Evolutionary conservation across 2,888 invertebrate species (phyloP).

Genomic region (Hypena proboscidalis): DNA sequence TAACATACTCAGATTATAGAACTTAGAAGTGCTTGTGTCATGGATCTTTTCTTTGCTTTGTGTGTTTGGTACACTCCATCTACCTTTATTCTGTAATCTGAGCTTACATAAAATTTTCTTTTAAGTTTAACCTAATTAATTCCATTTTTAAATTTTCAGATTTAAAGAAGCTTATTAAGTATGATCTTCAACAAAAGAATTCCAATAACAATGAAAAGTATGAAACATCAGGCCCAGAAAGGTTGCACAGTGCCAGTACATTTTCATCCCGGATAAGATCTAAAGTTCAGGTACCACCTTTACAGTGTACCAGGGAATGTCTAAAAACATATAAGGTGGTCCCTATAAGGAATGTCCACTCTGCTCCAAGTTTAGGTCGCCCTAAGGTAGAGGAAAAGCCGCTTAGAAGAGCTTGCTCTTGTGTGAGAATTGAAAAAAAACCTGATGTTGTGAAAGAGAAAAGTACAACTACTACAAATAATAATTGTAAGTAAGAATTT

Average conservation of each 20-base stretch:
- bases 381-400: conserved; percentile 52
- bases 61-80: no score
- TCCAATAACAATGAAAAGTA: conserved; percentile 44
- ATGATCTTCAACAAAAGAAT: conserved; percentile 78
- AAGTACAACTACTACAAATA: conserved; percentile 45
- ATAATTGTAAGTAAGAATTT: conserved; percentile 64
- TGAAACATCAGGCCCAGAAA: conserved; percentile 63
- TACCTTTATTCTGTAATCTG: no score
- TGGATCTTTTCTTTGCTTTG: no score
- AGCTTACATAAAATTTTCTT: no score
- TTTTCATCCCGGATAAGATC: conserved; percentile 75
- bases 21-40: no score
- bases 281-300: conserved; percentile 47
- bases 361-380: conserved; percentile 64
- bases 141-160: conserved; percentile 71
- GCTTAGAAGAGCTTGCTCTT: conserved; percentile 68
- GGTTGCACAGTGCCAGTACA: conserved; percentile 78
- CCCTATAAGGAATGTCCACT: conserved; percentile 55
- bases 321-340: conserved; percentile 40
- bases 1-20: no score
- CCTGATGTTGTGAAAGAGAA: conserved; percentile 52
- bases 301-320: conserved; percentile 62
- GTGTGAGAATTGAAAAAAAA: conserved; percentile 65
- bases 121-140: no score
- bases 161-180: conserved; percentile 88